Base-by-base conservation (phyloP, 53 echinoderm and acorn worm species). In the Mesocentrotus franciscanus region DNA sequence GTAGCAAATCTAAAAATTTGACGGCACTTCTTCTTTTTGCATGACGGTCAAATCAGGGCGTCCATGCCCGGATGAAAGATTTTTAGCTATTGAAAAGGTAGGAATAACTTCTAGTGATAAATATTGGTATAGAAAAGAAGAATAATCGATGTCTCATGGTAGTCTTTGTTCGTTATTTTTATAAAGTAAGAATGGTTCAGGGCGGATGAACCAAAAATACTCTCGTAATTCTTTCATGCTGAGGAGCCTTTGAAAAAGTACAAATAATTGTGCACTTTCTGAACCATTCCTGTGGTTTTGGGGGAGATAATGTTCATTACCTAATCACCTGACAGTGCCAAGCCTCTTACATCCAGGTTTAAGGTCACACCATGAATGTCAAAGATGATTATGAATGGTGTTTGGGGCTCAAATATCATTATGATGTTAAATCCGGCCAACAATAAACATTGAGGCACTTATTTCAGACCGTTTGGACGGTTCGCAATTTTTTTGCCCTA, bases 251-350 rank as follows among this genome's bases (percentile, higher is more conserved):
- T 78, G 17, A 78, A 84, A 85, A 57, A 85, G 85, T 49, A 56
- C 85, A 85, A 85, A 85, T 85, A 57, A 85, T 85, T 85, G 57
- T 85, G 85, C 85, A 85, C 85, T 85, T 85, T 85, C 56, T 55
- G 85, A 85, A 26, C 56, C 26, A 76, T 85, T 24, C 85, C 49
- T 85, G 85, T 85, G 85, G 85, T 85, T 85, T 85, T 56, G 8
- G 11, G 20, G 33, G 81, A 35, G 26, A 85, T 85, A 49, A 56
- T 57, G 57, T 85, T 56, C 57, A 85, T 85, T 85, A 85, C 85
- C 85, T n/a, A 85, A 49, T 57, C 85, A n/a, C 22, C 6, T 57
- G 85, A 85, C 85, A 85, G 85, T 57, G 85, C 85, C 85, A 85
- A 85, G 85, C 85, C 20, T 85, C 11, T 42, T 85, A 27, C 55